Conservation (phyloP, 2,113 vertebrate species). For the Pelobates fuscus region DNA sequence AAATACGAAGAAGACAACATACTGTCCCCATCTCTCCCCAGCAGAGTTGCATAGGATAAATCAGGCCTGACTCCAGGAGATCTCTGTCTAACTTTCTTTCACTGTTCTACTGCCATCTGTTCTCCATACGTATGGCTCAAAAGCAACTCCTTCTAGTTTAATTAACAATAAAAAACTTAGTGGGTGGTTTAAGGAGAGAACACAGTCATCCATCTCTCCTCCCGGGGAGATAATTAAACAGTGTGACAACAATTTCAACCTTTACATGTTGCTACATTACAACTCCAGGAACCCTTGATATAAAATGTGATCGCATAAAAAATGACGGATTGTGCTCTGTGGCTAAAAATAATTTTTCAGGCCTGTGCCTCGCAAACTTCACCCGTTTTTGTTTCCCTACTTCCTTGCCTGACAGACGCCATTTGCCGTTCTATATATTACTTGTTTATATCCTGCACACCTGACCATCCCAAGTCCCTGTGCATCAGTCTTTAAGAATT, state of each 20-base stretch:
- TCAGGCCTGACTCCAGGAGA: constrained; percentile 10
- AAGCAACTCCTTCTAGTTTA: constrained; percentile 42
- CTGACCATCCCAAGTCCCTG: too few species aligned
- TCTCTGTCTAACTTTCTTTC: neutral
- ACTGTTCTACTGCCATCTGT: constrained; percentile 26
- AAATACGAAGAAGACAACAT: neutral
- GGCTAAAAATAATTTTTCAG: too few species aligned
- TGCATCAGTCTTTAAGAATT: too few species aligned
- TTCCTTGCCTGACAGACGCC: too few species aligned
- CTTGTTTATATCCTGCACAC: too few species aligned
- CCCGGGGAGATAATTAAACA: constrained; percentile 12
- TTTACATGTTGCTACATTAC: neutral
- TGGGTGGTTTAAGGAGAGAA: constrained; percentile 6
- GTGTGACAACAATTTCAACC: neutral
- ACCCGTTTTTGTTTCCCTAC: too few species aligned
- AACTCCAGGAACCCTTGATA: neutral
- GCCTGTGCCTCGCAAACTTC: too few species aligned
- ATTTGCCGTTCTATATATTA: too few species aligned
- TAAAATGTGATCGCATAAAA: neutral
- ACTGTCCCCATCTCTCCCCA: neutral
- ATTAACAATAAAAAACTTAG: constrained; percentile 39
- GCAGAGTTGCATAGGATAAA: neutral
- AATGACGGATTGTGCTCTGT: too few species aligned
- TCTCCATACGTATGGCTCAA: constrained; percentile 14
- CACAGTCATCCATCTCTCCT: constrained; percentile 3